These are phyloP conservation scores for Rutpela maculata DNA, from an alignment of 2,888 invertebrate species.

Conservation along the genomic window DNA sequence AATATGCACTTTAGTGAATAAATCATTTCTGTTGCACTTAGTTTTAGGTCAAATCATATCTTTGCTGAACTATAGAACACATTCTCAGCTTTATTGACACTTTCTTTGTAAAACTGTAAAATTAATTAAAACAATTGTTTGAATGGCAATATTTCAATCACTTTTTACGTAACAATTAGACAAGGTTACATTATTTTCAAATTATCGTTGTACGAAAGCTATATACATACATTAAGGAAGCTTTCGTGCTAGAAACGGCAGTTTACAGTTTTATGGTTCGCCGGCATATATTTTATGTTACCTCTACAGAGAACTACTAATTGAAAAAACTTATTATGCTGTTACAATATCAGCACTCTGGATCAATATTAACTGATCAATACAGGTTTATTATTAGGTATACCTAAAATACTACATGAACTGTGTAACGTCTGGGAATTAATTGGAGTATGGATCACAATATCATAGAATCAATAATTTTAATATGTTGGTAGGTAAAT, in stretches of 20 bases:
- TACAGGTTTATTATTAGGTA: slow-evolving; percentile 1
- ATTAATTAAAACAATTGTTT: too few species aligned
- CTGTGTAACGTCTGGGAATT: neutral
- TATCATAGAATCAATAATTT: neutral
- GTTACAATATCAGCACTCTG: neutral
- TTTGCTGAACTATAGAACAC: too few species aligned
- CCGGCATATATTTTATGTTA: neutral
- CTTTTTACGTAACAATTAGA: too few species aligned
- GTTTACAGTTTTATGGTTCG: neutral
- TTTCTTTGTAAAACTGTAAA: too few species aligned
- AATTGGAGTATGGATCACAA: neutral
- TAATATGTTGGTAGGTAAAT: neutral
- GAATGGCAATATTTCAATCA: too few species aligned
- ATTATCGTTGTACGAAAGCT: too few species aligned
- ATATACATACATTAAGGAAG: too few species aligned
- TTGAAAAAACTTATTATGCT: neutral
- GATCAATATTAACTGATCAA: slow-evolving; percentile 9
- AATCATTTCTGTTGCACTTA: too few species aligned
- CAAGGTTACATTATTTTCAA: too few species aligned
- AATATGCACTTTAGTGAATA: too few species aligned
- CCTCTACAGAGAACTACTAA: neutral
- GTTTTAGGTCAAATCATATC: too few species aligned
- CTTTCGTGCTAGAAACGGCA: neutral
- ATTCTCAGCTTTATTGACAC: too few species aligned
- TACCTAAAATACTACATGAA: slow-evolving; percentile 1